Percentiles rank a stretch among this genome's conserved stretches.
Conservation (phyloP, 2,113 vertebrate species). For the Oreotrochilus melanogaster region DNA sequence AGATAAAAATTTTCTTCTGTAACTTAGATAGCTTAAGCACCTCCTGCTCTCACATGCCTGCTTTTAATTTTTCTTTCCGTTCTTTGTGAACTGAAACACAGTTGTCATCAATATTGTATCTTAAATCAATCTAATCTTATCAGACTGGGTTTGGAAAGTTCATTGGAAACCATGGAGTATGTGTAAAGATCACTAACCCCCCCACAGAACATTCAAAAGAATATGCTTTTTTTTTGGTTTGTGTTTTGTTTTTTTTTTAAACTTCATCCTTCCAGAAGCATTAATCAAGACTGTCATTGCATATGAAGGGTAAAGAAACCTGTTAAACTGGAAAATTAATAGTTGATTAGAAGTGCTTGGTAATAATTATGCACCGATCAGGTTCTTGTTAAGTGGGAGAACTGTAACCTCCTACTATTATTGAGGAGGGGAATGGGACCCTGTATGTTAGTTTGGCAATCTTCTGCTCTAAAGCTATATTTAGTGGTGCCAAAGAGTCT, state of each 20-base stretch:
- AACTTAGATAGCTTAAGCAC: background rate
- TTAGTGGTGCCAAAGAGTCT: conserved; percentile 62
- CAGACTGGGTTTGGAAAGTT: background rate
- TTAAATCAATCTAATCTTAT: background rate
- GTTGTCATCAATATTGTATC: background rate
- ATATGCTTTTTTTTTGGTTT: background rate
- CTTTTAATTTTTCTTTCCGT: background rate
- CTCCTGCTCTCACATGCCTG: background rate
- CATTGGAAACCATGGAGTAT: background rate
- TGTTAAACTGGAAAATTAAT: conserved; percentile 60
- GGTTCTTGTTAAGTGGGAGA: background rate
- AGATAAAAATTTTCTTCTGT: background rate
- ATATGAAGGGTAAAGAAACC: conserved; percentile 42
- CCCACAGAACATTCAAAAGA: background rate
- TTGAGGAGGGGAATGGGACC: conserved; percentile 17
- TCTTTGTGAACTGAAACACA: background rate
- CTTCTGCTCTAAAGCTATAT: background rate
- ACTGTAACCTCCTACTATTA: background rate
- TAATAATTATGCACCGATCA: conserved; percentile 35
- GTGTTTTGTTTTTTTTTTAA: background rate
- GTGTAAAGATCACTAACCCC: background rate
- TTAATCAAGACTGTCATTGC: conserved; percentile 18
- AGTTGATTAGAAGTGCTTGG: conserved; percentile 34
- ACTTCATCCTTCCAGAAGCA: background rate
- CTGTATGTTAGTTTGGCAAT: background rate